These are phyloP conservation scores for Neuroscelio doddi DNA, from an alignment of 2,888 invertebrate genomes.

Conservation along the genomic window DNA sequence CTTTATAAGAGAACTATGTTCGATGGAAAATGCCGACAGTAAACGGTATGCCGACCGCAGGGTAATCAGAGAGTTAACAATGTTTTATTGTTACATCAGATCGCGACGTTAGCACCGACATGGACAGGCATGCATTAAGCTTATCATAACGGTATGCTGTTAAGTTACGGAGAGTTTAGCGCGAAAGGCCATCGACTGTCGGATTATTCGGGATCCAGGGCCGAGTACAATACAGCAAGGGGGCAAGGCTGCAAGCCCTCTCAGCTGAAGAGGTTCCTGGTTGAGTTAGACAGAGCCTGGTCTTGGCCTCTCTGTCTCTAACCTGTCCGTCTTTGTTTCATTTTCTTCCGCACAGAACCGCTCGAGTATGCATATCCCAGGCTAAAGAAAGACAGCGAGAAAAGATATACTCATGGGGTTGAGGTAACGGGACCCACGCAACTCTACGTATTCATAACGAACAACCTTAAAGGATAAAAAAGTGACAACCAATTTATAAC, in stretches of 20 bases:
- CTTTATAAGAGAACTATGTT: slow-evolving; percentile 23
- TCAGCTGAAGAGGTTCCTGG: slow-evolving; percentile 43
- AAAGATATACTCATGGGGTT: slow-evolving; percentile 36
- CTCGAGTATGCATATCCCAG: slow-evolving; percentile 8
- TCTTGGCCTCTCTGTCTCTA: slow-evolving; percentile 11
- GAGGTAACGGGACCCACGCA: slow-evolving; percentile 64
- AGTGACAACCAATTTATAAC: slow-evolving; percentile 69
- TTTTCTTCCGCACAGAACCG: slow-evolving; percentile 29
- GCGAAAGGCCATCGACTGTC: slow-evolving; percentile 53
- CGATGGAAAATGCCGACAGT: slow-evolving; percentile 23
- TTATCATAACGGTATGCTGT: slow-evolving; percentile 68
- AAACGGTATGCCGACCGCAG: slow-evolving; percentile 62
- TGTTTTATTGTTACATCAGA: slow-evolving; percentile 71
- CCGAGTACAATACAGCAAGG: slow-evolving; percentile 29
- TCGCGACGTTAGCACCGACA: slow-evolving; percentile 55
- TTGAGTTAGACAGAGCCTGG: slow-evolving; percentile 41
- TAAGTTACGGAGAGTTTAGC: slow-evolving; percentile 52
- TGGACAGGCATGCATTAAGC: slow-evolving; percentile 68
- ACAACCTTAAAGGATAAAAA: slow-evolving; percentile 64
- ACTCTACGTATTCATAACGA: slow-evolving; percentile 66
- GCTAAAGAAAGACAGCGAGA: slow-evolving; percentile 3
- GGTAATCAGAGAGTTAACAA: slow-evolving; percentile 69
- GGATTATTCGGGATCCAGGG: slow-evolving; percentile 49
- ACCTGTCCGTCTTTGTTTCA: slow-evolving; percentile 42
- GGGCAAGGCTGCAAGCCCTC: slow-evolving; percentile 38